These are phyloP conservation scores for Dascillus cervinus DNA, from an alignment of 2,888 invertebrate species.

Conservation along the genomic window DNA sequence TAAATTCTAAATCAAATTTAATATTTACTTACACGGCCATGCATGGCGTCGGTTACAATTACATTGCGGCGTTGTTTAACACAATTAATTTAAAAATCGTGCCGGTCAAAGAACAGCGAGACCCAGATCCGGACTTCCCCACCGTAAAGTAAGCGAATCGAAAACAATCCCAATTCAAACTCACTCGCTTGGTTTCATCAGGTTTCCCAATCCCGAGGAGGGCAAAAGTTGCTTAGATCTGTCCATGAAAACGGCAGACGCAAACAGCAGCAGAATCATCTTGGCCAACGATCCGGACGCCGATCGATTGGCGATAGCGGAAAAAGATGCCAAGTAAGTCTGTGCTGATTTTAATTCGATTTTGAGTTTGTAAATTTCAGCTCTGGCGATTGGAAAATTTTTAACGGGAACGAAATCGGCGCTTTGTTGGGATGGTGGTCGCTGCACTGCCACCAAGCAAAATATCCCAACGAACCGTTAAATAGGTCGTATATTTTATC, in stretches of 20 bases:
- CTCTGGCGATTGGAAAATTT: constrained; percentile 76
- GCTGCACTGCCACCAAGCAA: constrained; percentile 51
- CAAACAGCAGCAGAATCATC: constrained; percentile 61
- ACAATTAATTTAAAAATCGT: constrained; percentile 64
- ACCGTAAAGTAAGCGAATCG: constrained; percentile 61
- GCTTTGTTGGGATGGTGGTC: constrained; percentile 93
- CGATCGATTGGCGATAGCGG: constrained; percentile 90
- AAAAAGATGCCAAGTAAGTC: constrained; percentile 58
- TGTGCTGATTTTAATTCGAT: constrained; percentile 5
- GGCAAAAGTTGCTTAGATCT: constrained; percentile 59
- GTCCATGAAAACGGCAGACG: constrained; percentile 66
- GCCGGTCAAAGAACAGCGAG: constrained; percentile 65
- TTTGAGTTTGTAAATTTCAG: constrained; percentile 21
- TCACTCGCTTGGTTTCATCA: constrained; percentile 11
- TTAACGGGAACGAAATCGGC: constrained; percentile 94
- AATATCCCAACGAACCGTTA: constrained; percentile 42
- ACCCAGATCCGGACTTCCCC: constrained; percentile 93
- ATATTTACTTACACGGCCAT: constrained; percentile 89
- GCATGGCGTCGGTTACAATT: constrained; percentile 93
- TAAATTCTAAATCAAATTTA: constrained; percentile 51
- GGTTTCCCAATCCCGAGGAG: constrained; percentile 97
- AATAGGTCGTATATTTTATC: constrained; percentile 74
- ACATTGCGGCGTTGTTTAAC: constrained; percentile 66
- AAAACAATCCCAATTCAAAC: background rate
- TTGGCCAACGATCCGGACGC: constrained; percentile 98